Evolutionary conservation across 2,113 vertebrate species (phyloP).

Genomic region (Vidua chalybeata): DNA sequence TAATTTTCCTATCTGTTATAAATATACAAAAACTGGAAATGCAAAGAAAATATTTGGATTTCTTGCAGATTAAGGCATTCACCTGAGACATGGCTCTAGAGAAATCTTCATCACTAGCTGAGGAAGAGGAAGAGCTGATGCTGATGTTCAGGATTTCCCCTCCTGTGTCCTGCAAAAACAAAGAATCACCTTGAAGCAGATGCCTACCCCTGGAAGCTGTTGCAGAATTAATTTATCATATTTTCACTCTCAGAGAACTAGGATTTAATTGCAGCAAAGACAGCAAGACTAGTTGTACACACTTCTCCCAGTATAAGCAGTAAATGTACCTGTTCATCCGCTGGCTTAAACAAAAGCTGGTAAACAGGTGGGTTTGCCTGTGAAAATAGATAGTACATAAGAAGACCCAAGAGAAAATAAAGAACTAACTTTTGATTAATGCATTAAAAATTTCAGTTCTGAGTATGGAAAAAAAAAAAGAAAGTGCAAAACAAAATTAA

Average conservation of each 20-base stretch:
- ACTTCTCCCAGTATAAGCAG: not conserved
- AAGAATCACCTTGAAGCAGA: not conserved
- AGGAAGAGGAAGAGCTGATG: slow-evolving; percentile 26
- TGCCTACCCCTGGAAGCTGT: not conserved
- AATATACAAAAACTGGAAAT: not conserved
- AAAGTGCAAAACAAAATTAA: not conserved
- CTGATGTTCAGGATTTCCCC: not conserved
- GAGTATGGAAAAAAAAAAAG: not conserved
- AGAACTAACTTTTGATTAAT: not conserved
- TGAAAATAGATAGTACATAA: not conserved
- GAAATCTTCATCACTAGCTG: not conserved
- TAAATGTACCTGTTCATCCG: slow-evolving; percentile 22
- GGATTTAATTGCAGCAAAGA: not conserved
- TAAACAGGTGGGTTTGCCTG: slow-evolving; percentile 37
- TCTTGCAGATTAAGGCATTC: not conserved
- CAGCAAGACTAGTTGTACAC: not conserved
- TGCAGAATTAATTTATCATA: not conserved
- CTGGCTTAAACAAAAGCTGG: slow-evolving; percentile 29
- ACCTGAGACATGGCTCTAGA: not conserved
- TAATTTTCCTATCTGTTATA: not conserved
- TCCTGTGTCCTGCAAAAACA: not conserved
- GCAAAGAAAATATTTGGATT: not conserved
- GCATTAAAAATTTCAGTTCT: not conserved
- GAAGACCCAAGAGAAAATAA: not conserved
- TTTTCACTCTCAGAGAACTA: not conserved